Evolutionary conservation across 2,113 vertebrate species (phyloP).

Genomic region (Catharus minimus): DNA sequence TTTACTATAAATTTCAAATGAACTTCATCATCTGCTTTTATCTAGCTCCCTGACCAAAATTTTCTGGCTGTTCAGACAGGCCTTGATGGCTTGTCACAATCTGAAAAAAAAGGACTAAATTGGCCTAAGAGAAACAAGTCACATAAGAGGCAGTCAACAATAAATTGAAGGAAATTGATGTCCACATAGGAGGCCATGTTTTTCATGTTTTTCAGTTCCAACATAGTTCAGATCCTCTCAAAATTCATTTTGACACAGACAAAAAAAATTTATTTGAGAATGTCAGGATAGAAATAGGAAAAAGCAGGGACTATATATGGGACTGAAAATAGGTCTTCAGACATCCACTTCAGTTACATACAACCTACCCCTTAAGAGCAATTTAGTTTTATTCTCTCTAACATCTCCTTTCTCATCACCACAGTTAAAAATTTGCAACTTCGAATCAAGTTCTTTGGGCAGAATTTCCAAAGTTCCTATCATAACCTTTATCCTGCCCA

Average conservation of each 20-base stretch:
- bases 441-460: background rate
- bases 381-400: background rate
- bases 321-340: background rate
- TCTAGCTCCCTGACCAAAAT: background rate
- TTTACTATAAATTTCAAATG: background rate
- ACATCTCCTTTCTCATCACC: background rate
- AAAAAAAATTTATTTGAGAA: background rate
- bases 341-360: background rate
- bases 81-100: background rate
- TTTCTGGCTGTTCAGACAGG: background rate
- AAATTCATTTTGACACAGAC: background rate
- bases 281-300: background rate
- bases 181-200: background rate
- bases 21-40: background rate
- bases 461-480: background rate
- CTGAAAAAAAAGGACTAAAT: background rate
- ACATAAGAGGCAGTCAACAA: background rate
- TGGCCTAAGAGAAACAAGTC: background rate
- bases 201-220: background rate
- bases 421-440: background rate
- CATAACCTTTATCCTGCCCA: background rate
- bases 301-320: background rate
- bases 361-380: background rate
- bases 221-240: background rate
- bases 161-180: background rate